Conservation (phyloP, 2,888 invertebrate species). For the Drosophila tripunctata region DNA sequence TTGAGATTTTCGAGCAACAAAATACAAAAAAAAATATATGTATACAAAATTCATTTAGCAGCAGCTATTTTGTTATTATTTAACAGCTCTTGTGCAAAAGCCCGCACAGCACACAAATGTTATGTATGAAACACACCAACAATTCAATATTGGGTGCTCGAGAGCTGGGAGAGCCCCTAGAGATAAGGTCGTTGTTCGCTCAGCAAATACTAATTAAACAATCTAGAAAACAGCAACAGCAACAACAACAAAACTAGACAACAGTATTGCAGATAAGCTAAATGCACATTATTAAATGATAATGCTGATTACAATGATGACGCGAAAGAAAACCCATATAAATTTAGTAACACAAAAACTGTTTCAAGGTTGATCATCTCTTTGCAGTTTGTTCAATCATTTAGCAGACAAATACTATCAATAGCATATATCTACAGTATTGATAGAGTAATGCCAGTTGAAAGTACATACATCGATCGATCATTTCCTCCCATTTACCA, state of each 20-base stretch:
- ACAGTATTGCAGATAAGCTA: conserved; percentile 61
- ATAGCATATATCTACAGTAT: conserved; percentile 18
- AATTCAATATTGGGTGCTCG: conserved; percentile 25
- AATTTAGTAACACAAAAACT: conserved; percentile 19
- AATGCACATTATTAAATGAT: conserved; percentile 68
- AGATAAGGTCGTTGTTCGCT: conserved; percentile 60
- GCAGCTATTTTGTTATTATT: conserved; percentile 70
- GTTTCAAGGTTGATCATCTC: conserved; percentile 29
- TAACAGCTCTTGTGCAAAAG: conserved; percentile 61
- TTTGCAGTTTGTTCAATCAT: conserved; percentile 24
- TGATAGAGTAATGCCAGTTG: conserved; percentile 9
- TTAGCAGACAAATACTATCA: conserved; percentile 55
- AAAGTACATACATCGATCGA: background rate
- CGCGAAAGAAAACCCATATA: conserved; percentile 19
- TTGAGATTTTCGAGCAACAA: conserved; percentile 52
- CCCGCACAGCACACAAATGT: conserved; percentile 41
- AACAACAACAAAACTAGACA: conserved; percentile 35
- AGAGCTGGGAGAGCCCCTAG: conserved; percentile 22
- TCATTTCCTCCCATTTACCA: background rate
- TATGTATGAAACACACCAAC: conserved; percentile 39
- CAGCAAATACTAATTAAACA: conserved; percentile 64
- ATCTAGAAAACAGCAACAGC: conserved; percentile 35
- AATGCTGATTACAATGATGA: conserved; percentile 45
- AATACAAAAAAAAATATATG: conserved; percentile 39
- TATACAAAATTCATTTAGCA: conserved; percentile 59